phyloP scores from a whole-genome alignment of 2,113 vertebrate genomes.

The Arizona elegans region DNA sequence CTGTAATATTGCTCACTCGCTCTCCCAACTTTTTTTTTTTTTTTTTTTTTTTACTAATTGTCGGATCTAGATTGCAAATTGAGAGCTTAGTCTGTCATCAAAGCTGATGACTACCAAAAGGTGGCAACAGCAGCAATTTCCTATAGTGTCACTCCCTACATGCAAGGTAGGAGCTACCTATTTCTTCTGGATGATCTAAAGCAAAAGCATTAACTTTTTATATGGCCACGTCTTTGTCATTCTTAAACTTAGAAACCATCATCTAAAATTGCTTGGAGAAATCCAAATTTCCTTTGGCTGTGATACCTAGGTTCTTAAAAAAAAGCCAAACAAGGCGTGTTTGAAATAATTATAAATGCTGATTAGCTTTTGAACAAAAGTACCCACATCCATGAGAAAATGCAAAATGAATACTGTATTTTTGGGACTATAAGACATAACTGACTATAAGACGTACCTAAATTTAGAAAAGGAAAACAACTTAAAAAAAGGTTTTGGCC shows the following conservation, averaged over 20 bases:
- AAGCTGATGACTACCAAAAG: not conserved
- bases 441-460: too few species aligned
- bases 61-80: not conserved
- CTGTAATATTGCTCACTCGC: not conserved
- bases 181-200: not conserved
- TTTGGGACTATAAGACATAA: too few species aligned
- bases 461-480: too few species aligned
- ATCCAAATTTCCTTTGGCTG: not conserved
- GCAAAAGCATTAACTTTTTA: not conserved
- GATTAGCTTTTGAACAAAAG: not conserved
- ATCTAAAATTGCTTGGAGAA: not conserved
- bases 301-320: not conserved
- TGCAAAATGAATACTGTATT: not conserved
- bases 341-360: not conserved
- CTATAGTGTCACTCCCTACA: not conserved
- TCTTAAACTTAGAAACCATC: not conserved
- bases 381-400: not conserved
- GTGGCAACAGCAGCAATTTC: not conserved
- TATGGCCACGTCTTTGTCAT: not conserved
- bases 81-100: not conserved
- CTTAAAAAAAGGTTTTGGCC: too few species aligned
- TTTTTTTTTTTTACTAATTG: not conserved
- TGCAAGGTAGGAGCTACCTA: not conserved
- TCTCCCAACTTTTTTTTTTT: not conserved
- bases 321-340: not conserved